Percentiles rank a stretch among this genome's conserved stretches.
phyloP scores from a whole-genome alignment of 1,140 invertebrate species.

The Sycophaga agraensis region DNA sequence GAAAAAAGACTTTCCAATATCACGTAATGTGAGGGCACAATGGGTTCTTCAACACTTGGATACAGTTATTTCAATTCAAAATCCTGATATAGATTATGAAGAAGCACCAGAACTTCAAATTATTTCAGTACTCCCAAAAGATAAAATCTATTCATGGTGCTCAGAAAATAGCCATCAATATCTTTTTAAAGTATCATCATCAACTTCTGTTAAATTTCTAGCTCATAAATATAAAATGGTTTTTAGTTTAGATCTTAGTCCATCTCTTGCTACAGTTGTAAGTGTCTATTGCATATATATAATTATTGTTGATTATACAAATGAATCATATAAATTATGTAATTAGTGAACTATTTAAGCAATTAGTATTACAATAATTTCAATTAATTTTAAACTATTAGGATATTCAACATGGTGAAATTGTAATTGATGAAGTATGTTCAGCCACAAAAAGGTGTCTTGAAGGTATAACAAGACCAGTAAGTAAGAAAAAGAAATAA shows the following conservation, averaged over 20 bases:
- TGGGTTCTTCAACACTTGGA: slow-evolving; percentile 77
- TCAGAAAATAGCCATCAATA: slow-evolving; percentile 59
- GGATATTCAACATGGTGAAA: slow-evolving; percentile 67
- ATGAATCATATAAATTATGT: neutral
- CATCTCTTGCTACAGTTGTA: slow-evolving; percentile 72
- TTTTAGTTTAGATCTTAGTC: slow-evolving; percentile 80
- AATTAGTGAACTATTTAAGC: neutral
- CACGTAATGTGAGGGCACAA: slow-evolving; percentile 72
- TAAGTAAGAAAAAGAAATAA: slow-evolving; percentile 50
- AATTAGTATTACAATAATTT: neutral
- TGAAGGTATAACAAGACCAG: slow-evolving; percentile 65
- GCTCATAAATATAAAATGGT: slow-evolving; percentile 69
- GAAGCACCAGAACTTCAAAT: slow-evolving; percentile 63
- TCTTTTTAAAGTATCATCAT: slow-evolving; percentile 57
- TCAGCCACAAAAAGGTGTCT: slow-evolving; percentile 66
- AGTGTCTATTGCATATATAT: slow-evolving; percentile 42
- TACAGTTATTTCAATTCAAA: slow-evolving; percentile 60
- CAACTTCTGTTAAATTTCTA: slow-evolving; percentile 60
- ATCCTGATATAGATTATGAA: slow-evolving; percentile 45
- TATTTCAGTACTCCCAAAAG: slow-evolving; percentile 65
- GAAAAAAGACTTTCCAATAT: slow-evolving; percentile 75
- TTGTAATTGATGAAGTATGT: slow-evolving; percentile 72
- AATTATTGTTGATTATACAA: no score
- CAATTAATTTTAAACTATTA: slow-evolving; percentile 44
- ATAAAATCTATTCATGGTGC: slow-evolving; percentile 56